Conservation (phyloP, 2,888 invertebrate species). For the Watsonalla cultraria region DNA sequence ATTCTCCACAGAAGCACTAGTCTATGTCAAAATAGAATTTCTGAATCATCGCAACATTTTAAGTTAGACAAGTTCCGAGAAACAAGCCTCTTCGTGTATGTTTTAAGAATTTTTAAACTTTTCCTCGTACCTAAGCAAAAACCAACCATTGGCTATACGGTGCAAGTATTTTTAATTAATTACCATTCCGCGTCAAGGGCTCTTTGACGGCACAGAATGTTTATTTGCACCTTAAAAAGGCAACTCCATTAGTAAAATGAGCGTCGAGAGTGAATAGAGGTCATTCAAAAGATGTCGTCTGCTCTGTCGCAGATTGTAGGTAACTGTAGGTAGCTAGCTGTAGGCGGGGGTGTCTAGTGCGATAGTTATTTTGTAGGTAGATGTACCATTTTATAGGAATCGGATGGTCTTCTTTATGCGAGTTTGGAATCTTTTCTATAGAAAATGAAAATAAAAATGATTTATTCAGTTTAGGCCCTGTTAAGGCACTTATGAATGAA, state of each 20-base stretch:
- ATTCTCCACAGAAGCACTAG: too few relatives aligned
- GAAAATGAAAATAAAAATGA: too few relatives aligned
- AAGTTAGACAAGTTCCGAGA: too few relatives aligned
- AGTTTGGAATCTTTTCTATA: too few relatives aligned
- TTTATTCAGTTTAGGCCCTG: too few relatives aligned
- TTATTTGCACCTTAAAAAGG: constrained; percentile 67
- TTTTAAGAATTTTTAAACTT: too few relatives aligned
- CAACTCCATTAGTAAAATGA: constrained; percentile 74
- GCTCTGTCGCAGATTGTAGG: constrained; percentile 47
- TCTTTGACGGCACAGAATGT: constrained; percentile 48
- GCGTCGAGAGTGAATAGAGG: constrained; percentile 60
- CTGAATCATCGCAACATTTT: too few relatives aligned
- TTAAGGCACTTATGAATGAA: too few relatives aligned
- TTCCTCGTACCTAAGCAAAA: too few relatives aligned
- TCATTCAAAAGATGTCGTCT: constrained; percentile 61
- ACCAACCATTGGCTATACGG: background rate
- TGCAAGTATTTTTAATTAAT: constrained; percentile 49
- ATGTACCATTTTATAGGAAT: background rate
- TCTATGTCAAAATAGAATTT: too few relatives aligned
- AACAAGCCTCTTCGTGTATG: too few relatives aligned
- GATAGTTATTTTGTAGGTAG: constrained; percentile 10
- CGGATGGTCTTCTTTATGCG: too few relatives aligned
- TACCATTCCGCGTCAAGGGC: constrained; percentile 38
- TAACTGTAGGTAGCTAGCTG: constrained; percentile 25
- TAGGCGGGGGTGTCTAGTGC: constrained; percentile 12